phyloP scores from a whole-genome alignment of 2,797 vertebrate species.

The Heteromormyrus szaboi region DNA sequence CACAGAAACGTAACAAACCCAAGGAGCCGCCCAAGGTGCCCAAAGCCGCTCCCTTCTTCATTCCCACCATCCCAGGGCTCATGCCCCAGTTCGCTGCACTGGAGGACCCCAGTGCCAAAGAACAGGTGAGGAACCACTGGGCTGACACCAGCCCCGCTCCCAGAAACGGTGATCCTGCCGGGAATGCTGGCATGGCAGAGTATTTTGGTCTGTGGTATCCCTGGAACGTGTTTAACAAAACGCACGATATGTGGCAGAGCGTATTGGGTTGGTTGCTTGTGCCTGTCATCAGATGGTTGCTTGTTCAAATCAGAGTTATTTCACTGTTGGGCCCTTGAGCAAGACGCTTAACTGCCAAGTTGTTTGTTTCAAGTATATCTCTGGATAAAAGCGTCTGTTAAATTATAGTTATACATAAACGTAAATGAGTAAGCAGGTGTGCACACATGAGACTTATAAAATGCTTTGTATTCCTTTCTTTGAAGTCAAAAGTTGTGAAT shows the following conservation, averaged over 20 bases:
- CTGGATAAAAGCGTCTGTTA: neutral
- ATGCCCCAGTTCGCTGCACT: conserved; percentile 65
- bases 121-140: conserved; percentile 55
- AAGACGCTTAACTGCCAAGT: neutral
- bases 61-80: conserved; percentile 86
- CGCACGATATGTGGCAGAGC: neutral
- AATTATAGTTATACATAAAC: neutral
- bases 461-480: neutral
- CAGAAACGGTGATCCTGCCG: neutral
- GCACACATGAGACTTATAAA: neutral
- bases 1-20: conserved; percentile 85
- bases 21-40: conserved; percentile 75
- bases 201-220: neutral
- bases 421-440: neutral
- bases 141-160: neutral
- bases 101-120: conserved; percentile 39
- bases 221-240: neutral
- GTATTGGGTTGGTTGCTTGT: neutral
- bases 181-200: neutral
- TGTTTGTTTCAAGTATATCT: neutral
- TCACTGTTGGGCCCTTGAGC: neutral
- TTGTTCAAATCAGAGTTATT: neutral
- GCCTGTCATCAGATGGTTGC: neutral
- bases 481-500: conserved; percentile 79
- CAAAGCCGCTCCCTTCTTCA: conserved; percentile 83